Base-by-base conservation (phyloP, 2,797 vertebrate genomes). In the Hemitrygon akajei region DNA sequence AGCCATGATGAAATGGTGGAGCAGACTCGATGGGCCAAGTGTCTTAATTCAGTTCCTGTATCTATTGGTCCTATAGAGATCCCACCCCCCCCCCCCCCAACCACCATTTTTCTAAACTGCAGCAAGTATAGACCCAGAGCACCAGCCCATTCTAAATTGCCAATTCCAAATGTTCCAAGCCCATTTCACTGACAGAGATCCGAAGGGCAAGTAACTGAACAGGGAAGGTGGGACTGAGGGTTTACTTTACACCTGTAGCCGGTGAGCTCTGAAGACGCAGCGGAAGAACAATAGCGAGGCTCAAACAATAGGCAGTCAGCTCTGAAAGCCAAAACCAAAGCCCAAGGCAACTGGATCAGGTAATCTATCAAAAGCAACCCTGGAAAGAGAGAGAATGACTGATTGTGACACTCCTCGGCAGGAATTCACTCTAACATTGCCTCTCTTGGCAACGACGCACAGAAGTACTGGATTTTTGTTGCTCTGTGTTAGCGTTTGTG, bases 381-480 rank as follows among this genome's bases (percentile, higher is more conserved):
- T 89, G 86, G 86, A 37, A 89, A n/a, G 86, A 58, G 34, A 66
- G 56, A 86, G 71, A 22, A 22, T 89, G 86, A 89, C 60, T 89
- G n/a, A 89, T n/a, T 89, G 86, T 89, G 16, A 34, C 63, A 89
- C 37, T 69, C 20, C 6, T 18, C n/a, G 2, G 63, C 60, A 89
- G 60, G 66, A 69, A 37, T 89, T 18, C 60, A 69, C 7, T n/a
- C n/a, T 63, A 7, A 89, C 12, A 2, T 18, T 34, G 60, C n/a
- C 60, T 22, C 12, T 20, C 7, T 86, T 86, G 82, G 82, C n/a
- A 22, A 37, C 37, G 86, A 20, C 3, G 18, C 7, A 34, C n/a
- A 37, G 34, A 37, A 20, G 20, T 34, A 37, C 60, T 34, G 86
- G 30, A 84, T 7, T 86, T n/a, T 86, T n/a, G 27, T 60, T 58